Base-by-base conservation (phyloP, 2,888 invertebrate genomes). In the Dryobota labecula region DNA sequence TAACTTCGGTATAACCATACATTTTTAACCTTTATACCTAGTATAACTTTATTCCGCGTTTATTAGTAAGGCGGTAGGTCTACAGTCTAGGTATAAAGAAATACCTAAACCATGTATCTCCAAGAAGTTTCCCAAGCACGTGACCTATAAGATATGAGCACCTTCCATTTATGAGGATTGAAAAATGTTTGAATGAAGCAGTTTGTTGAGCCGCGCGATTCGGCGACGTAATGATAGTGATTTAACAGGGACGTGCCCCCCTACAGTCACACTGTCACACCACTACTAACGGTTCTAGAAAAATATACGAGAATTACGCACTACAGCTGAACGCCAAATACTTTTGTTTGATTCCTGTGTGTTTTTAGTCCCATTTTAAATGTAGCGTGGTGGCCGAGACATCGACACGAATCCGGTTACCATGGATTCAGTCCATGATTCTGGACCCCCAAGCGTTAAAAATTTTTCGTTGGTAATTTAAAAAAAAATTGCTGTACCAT, bases 211-310 rank as follows among this genome's bases (percentile, higher is more conserved):
- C 88, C 88, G 72, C 86, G 82, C 88, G 87, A 89, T 90, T 87
- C 86, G 86, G 80, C 73, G 83, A 80, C 83, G 88, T 90, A 91
- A 93, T 91, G 90, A 84, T 80, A 79, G 91, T 87, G 88, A 92
- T 93, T 90, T 92, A 87, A 88, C 81, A 79, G 84, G 86, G 84
- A 92, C 91, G 92, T 90, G 90, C 87, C 84, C 61, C 61, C 74
- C 82, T 81, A 83, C 81, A 78, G 71, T 61, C 83, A 76, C 76
- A 74, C 36, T n/a, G 45, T 43, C 41, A 43, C 18, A 47, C 87
- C 83, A 80, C 82, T 89, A 90, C 88, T 80, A 83, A 9, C 9
- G 43, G 66, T 58, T 63, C 30, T 56, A 45, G 60, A 69, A n/a
- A 43, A 20, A 47, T 43, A 27, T 7, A 51, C 51, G 15, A 51